Evolutionary conservation across 92 coral and sea anemone species (phyloP), one percentile per base, ranked within the genome.

Genomic region (Heliopora coerulea): DNA sequence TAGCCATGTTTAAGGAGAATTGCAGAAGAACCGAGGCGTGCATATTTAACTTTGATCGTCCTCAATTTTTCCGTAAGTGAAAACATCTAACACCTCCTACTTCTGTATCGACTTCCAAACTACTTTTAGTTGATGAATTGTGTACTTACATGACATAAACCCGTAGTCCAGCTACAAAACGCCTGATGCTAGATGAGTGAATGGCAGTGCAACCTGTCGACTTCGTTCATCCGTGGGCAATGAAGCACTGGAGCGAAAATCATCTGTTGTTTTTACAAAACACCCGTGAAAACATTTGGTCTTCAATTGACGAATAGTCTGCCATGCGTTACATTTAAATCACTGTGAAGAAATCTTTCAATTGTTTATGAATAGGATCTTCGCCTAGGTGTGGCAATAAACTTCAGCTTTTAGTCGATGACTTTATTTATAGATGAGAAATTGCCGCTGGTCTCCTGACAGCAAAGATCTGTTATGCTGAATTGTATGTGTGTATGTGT

Each of bases 191-290:
- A 24, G 50, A 44, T 49, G 17, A 9, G 42, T 28, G 32, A 67
- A 17, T 31, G 18, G 76, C 62, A 34, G 30, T 18, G 62, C 27
- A 54, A 69, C 76, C 76, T 69, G 76, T 49, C 37, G 57, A 33
- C 61, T 49, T 69, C 62, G 76, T 49, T 69, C 76, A 69, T 46
- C 76, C 76, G 76, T 69, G 50, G 29, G 76, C 48, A 31, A 25
- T 49, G 31, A 69, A 69, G 76, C 76, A 69, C 50, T 34, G 28
- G 76, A 69, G 76, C 76, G 76, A 69, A 23, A 54, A 69, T 69
- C 21, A 33, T 69, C 54, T 21, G 61, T 27, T 28, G 21, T 69
- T 31, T 18, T 30, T 69, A 29, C 76, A 56, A 27, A 69, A 1
- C 14, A 28, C n/a, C 76, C 61, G 62, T 69, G 49, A 33, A 48